Conservation (phyloP, 2,888 invertebrate genomes). For the Lypha dubia region DNA sequence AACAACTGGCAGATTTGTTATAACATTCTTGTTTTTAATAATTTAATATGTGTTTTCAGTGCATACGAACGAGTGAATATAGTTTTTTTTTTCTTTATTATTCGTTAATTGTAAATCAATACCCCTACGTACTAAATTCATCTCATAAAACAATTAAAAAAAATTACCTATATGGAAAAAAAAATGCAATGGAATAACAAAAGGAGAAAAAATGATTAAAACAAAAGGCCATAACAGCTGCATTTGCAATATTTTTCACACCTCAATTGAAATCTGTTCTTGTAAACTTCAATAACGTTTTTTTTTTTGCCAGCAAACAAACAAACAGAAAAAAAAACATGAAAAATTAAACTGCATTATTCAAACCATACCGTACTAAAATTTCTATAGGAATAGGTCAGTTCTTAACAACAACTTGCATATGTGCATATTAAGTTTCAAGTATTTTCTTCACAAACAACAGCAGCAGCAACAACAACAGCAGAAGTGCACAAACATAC, state of each 20-base stretch:
- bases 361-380: conserved; percentile 76
- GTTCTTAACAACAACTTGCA: conserved; percentile 73
- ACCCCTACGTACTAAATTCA: conserved; percentile 71
- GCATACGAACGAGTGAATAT: conserved; percentile 25
- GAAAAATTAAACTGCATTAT: conserved; percentile 54
- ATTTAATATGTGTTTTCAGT: conserved; percentile 31
- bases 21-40: conserved; percentile 41
- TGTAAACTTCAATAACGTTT: conserved; percentile 70
- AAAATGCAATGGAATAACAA: conserved; percentile 54
- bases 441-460: conserved; percentile 73
- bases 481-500: conserved; percentile 7
- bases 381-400: conserved; percentile 81
- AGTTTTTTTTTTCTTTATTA: conserved; percentile 26
- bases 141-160: conserved; percentile 63
- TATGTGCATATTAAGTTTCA: conserved; percentile 77
- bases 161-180: conserved; percentile 23
- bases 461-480: conserved; percentile 40
- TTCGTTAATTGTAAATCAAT: conserved; percentile 70
- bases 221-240: conserved; percentile 73
- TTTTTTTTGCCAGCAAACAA: conserved; percentile 49
- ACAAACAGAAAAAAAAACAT: conserved; percentile 41
- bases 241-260: conserved; percentile 71
- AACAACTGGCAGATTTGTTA: conserved; percentile 57
- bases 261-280: conserved; percentile 74
- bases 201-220: conserved; percentile 49